Percentiles rank a stretch among this genome's conserved stretches.
Conservation (phyloP, 2,888 invertebrate species). For the Homarus gammarus region DNA sequence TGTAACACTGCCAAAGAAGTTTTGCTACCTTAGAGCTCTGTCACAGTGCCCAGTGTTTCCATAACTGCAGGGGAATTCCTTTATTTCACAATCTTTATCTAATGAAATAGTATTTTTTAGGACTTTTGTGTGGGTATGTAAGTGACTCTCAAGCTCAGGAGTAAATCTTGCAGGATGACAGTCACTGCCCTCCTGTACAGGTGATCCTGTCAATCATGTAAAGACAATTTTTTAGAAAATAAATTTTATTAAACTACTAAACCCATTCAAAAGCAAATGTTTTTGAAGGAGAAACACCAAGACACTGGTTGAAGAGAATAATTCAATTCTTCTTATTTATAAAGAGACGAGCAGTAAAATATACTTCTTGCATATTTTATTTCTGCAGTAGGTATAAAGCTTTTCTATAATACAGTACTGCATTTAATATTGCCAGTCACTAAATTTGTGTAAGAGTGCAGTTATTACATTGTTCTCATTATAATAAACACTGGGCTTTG, state of each 20-base stretch:
- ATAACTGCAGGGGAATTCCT: conserved; percentile 32
- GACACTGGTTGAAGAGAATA: background rate
- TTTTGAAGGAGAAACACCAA: conserved; percentile 1
- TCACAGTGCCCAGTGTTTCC: conserved; percentile 19
- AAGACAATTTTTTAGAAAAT: conserved; percentile 6
- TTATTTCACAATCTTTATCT: conserved; percentile 10
- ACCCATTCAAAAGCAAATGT: background rate
- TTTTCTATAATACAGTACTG: no score
- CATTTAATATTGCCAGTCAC: no score
- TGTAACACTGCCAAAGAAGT: conserved; percentile 38
- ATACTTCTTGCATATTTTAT: no score
- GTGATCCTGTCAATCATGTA: background rate
- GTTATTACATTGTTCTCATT: no score
- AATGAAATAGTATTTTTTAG: background rate
- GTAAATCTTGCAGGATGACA: conserved; percentile 15
- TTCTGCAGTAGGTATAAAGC: no score
- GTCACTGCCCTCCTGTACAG: background rate
- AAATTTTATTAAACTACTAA: background rate
- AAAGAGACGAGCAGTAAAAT: no score
- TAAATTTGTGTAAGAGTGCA: no score
- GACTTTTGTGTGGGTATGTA: background rate
- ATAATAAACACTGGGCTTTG: no score
- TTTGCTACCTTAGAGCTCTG: conserved; percentile 33
- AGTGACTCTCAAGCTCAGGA: conserved; percentile 5
- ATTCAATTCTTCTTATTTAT: no score